Base-by-base conservation (phyloP, 2,113 vertebrate species). In the Engystomops pustulosus region DNA sequence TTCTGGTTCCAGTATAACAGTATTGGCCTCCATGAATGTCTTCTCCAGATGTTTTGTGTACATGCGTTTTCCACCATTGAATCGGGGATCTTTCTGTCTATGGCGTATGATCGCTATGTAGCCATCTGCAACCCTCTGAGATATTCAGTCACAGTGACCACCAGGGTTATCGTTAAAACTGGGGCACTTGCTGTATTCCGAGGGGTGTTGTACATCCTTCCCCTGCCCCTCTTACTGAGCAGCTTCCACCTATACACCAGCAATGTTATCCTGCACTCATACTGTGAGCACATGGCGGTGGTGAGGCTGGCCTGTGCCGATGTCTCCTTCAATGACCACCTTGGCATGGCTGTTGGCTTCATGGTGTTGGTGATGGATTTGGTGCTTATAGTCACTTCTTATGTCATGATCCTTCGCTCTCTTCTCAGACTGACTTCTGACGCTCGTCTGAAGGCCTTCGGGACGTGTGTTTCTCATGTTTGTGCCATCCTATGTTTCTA, bases 281-380 rank as follows among this genome's bases (percentile, higher is more conserved):
- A 84, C 14, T 86, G 85, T 34, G 80, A 86, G 55, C 85, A 84
- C 49, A 86, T 86, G 85, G 81, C 85, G 0, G 74, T 86, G 44
- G 71, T 84, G 6, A 27, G 74, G 30, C 30, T 86, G 10, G 71
- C 85, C 20, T 86, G 87, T n/a, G 53, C 53, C 20, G 78, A 78
- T 3, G 11, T 47, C 14, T 65, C 85, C 4, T 36, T 67, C 12
- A 77, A 78, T 76, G 60, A 80, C 38, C 81, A 53, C 6, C 3
- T 77, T 67, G 81, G 80, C 7, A 80, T 83, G 10, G 76, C 67
- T 1, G 23, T 80, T 45, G 76, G 76, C 2, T 85, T 85, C 49
- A 41, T 85, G 36, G 78, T 85, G 1, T 8, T 85, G 23, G 20
- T 45, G 6, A 85, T 85, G 84, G 84, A 85, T 30, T 65, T 17